These are phyloP conservation scores for Entelurus aequoreus DNA, from an alignment of 2,113 vertebrate species.

Conservation along the genomic window DNA sequence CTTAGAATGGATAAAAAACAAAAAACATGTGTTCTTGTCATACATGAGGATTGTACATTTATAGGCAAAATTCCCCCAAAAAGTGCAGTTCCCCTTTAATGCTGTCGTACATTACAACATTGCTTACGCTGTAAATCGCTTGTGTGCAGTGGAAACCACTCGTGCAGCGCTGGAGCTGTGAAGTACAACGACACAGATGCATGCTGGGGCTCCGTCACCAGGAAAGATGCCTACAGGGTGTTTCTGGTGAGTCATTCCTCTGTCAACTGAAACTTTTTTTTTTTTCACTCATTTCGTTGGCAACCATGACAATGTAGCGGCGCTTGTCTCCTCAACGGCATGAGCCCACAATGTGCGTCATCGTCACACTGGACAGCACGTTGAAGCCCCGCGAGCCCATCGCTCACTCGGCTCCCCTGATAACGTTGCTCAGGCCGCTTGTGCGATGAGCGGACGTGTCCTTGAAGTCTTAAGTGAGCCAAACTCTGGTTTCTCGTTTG, in stretches of 20 bases:
- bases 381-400: not conserved
- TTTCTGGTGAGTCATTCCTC: constrained; percentile 82
- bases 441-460: constrained; percentile 20
- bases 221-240: constrained; percentile 89
- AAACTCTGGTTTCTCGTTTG: constrained; percentile 37
- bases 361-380: constrained; percentile 1
- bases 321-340: too few relatives aligned
- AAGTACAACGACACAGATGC: constrained; percentile 87
- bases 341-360: not conserved
- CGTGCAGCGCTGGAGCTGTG: constrained; percentile 77
- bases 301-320: too few relatives aligned
- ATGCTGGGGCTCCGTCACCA: constrained; percentile 88
- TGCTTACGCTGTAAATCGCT: not conserved
- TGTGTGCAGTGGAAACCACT: constrained; percentile 78
- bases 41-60: too few relatives aligned
- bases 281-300: too few relatives aligned
- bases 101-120: not conserved
- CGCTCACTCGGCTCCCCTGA: not conserved
- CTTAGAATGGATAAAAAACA: too few relatives aligned
- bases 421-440: constrained; percentile 5
- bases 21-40: too few relatives aligned
- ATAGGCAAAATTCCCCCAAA: too few relatives aligned
- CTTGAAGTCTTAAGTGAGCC: constrained; percentile 51
- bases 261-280: not conserved
- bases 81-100: too few relatives aligned